Evolutionary conservation across 2,113 vertebrate species (phyloP).

Genomic region (Nothoprocta pentlandii): DNA sequence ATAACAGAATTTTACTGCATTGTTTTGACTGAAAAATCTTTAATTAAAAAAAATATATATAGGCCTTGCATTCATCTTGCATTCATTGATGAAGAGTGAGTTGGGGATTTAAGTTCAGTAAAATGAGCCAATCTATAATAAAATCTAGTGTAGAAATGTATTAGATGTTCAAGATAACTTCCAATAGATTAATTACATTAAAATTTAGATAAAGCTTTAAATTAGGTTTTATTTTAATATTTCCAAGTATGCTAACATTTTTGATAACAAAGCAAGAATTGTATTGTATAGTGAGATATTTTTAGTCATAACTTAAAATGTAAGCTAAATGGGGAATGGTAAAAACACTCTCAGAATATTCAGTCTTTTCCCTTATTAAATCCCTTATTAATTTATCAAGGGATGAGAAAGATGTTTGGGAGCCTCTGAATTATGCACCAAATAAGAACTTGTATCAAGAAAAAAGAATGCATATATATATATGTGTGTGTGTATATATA

Average conservation of each 20-base stretch:
- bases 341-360: too few species aligned
- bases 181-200: too few species aligned
- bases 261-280: not conserved
- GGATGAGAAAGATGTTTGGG: not conserved
- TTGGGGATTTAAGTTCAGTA: too few species aligned
- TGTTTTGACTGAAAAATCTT: not conserved
- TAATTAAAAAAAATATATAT: not conserved
- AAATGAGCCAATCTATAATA: too few species aligned
- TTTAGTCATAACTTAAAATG: not conserved
- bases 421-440: not conserved
- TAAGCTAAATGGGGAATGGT: fast-evolving
- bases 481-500: too few species aligned
- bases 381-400: not conserved
- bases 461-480: not conserved
- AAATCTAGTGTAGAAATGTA: too few species aligned
- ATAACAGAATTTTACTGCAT: not conserved
- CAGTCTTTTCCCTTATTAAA: too few species aligned
- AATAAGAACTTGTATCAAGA: not conserved
- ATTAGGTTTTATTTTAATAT: not conserved
- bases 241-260: not conserved
- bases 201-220: too few species aligned
- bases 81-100: too few species aligned
- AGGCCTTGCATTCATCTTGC: too few species aligned
- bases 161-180: too few species aligned
- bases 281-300: not conserved